Evolutionary conservation across 2,888 invertebrate species (phyloP), one percentile per base, ranked within the genome.

Genomic region (Pachliopta kotzebuea): DNA sequence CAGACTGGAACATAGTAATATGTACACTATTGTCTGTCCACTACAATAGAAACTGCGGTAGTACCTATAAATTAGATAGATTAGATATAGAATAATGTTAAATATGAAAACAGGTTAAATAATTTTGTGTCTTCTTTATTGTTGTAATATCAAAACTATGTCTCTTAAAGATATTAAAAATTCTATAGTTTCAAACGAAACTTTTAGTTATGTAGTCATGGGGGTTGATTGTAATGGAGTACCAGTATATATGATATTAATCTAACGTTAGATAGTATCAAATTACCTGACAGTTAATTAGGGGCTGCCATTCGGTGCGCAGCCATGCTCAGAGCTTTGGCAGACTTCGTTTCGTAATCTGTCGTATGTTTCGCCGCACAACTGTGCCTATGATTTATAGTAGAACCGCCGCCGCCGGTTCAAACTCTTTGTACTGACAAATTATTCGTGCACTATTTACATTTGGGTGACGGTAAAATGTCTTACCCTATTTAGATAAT

Each of bases 201-300:
- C 37, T 37, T 37, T 37, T 11, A 37, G 1, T 37, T 37, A 37
- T 14, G 11, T 45, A n/a, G 11, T 4, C 18, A 45, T 4, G 21
- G 50, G 21, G 21, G 50, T 7, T 21, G 11, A 6, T 26, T 59
- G 52, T 81, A 81, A 78, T 76, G 74, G 77, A 79, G n/a, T n/a
- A 56, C 71, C 78, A 71, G 74, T 75, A 71, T 73, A 20, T 37
- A 17, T 62, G 24, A 21, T 9, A 45, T 58, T 63, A 49, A 37
- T 21, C 58, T 42, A 63, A 58, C 58, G 57, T 63, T 80, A 78
- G 79, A 82, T 86, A 84, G 81, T 77, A 80, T 86, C 81, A 84
- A 85, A 85, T 88, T 85, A 85, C 79, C 81, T 82, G 88, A 87
- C 88, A 90, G 84, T 85, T 89, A 90, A 90, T 91, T 91, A 90